phyloP scores from a whole-genome alignment of 2,888 invertebrate species.

The Oscheius sp. region DNA sequence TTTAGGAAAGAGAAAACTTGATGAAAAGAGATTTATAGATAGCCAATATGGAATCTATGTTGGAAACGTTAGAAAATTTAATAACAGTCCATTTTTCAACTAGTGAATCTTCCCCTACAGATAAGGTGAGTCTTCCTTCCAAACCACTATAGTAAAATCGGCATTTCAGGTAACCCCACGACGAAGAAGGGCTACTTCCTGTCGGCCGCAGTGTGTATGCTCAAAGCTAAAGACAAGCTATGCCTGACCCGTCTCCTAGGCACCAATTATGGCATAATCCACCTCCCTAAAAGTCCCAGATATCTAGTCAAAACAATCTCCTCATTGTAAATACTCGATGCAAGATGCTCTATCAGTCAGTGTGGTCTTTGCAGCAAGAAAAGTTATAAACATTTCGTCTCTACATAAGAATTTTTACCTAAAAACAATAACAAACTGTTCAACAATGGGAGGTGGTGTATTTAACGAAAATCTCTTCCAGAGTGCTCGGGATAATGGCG shows the following conservation, averaged over 20 bases:
- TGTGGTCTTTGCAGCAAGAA: slow-evolving; percentile 6
- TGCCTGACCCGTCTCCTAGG: slow-evolving; percentile 53
- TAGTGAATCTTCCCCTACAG: slow-evolving; percentile 66
- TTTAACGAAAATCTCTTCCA: too few species aligned
- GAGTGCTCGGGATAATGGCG: too few species aligned
- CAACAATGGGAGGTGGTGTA: too few species aligned
- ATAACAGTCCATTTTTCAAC: slow-evolving; percentile 73
- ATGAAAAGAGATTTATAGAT: slow-evolving; percentile 46
- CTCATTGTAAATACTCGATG: slow-evolving; percentile 32
- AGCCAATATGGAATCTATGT: slow-evolving; percentile 64
- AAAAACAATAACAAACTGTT: too few species aligned
- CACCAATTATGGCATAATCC: slow-evolving; percentile 32
- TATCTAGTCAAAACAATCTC: slow-evolving; percentile 34
- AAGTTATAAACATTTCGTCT: slow-evolving; percentile 16
- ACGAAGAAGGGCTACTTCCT: slow-evolving; percentile 67
- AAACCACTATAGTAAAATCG: background rate
- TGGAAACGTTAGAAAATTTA: slow-evolving; percentile 71
- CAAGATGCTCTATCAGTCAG: slow-evolving; percentile 25
- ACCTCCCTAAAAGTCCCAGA: slow-evolving; percentile 9
- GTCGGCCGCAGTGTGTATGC: slow-evolving; percentile 72
- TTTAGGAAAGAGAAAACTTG: too few species aligned
- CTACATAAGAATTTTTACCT: too few species aligned
- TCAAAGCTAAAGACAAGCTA: slow-evolving; percentile 73
- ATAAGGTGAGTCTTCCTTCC: slow-evolving; percentile 61
- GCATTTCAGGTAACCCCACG: slow-evolving; percentile 61